These are phyloP conservation scores for Pagrus major DNA, from an alignment of 2,113 vertebrate species.

Conservation along the genomic window DNA sequence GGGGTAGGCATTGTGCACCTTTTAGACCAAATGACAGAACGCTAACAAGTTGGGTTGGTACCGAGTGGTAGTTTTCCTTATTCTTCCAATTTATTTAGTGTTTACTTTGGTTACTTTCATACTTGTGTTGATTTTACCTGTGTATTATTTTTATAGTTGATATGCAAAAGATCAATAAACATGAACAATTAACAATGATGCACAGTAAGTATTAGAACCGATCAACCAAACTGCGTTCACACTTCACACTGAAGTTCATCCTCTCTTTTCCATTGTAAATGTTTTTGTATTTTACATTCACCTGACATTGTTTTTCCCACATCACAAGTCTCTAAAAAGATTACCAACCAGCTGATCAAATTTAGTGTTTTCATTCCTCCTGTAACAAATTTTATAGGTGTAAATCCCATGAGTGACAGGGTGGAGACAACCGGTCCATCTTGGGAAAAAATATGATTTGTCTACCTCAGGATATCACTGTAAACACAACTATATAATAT, in stretches of 20 bases:
- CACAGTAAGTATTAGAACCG: not conserved
- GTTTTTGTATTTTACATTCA: not conserved
- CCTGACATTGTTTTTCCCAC: not conserved
- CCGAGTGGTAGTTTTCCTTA: not conserved
- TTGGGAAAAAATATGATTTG: too few relatives aligned
- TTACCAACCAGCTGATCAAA: not conserved
- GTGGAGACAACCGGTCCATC: too few relatives aligned
- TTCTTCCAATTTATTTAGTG: not conserved
- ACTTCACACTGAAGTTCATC: too few relatives aligned
- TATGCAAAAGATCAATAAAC: not conserved
- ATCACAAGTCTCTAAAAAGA: not conserved
- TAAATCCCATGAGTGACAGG: too few relatives aligned
- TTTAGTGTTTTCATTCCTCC: not conserved
- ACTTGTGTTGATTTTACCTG: not conserved
- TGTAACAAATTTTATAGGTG: not conserved
- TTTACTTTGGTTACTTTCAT: not conserved
- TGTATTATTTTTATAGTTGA: not conserved
- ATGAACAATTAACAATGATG: not conserved
- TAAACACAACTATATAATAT: too few relatives aligned
- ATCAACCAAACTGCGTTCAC: not conserved
- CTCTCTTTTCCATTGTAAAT: not conserved
- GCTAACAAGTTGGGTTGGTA: not conserved
- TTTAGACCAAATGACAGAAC: not conserved
- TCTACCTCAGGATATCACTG: too few relatives aligned
- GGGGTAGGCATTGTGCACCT: not conserved